Evolutionary conservation across 1,140 invertebrate genomes (phyloP).

Genomic region (Arctopsyche grandis): DNA sequence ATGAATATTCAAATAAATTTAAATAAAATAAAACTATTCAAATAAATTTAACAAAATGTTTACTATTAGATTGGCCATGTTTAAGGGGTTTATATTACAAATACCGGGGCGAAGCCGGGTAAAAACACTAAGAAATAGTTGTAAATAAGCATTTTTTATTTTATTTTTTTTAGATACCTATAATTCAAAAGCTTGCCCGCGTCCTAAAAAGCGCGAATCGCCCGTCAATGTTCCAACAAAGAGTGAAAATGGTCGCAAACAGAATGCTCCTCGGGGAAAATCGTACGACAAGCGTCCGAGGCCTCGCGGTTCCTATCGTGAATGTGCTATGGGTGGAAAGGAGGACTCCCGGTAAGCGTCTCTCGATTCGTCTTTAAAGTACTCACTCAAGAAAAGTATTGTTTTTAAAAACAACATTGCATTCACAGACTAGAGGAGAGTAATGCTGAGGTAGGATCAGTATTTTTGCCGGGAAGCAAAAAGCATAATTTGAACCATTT

Average conservation of each 20-base stretch:
- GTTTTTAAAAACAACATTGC: no score
- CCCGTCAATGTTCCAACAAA: conserved; percentile 65
- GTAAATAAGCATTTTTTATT: no score
- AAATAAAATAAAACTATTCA: no score
- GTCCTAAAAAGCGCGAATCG: conserved; percentile 72
- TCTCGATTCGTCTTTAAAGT: not conserved
- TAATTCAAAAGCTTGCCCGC: conserved; percentile 71
- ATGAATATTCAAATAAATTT: no score
- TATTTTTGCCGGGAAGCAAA: conserved; percentile 84
- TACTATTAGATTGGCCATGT: no score
- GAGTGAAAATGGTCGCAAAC: conserved; percentile 72
- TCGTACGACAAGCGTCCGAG: conserved; percentile 80
- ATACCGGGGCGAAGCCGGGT: no score
- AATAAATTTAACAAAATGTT: no score
- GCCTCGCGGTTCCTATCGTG: conserved; percentile 73
- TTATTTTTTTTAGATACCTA: conserved; percentile 67
- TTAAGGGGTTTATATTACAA: no score
- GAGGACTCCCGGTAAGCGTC: conserved; percentile 73
- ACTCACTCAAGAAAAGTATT: no score
- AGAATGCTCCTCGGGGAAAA: conserved; percentile 70
- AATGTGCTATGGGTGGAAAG: conserved; percentile 71
- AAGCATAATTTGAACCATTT: conserved; percentile 93
- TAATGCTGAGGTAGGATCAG: conserved; percentile 82
- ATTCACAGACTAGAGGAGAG: conserved; percentile 62
- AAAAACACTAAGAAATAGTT: no score